A percentile compares a stretch with the other conserved stretches of the same genome.
Evolutionary conservation across 2,888 invertebrate genomes (phyloP).

Genomic region (Tetranychus piercei): DNA sequence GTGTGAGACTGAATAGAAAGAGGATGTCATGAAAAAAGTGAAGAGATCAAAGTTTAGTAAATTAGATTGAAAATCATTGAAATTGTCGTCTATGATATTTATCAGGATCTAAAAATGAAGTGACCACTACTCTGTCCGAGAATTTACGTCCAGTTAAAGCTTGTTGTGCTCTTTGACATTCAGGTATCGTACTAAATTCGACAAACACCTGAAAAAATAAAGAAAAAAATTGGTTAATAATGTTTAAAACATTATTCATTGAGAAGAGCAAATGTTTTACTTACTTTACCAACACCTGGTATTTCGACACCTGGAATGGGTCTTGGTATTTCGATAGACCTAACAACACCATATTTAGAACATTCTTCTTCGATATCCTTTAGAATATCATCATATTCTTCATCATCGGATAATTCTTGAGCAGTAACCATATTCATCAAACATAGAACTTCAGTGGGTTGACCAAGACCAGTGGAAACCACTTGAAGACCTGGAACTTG

Average conservation of each 20-base stretch:
- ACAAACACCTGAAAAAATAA: constrained; percentile 45
- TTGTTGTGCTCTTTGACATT: constrained; percentile 95
- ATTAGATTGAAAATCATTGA: constrained; percentile 6
- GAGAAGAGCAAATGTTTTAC: neutral
- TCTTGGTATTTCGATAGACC: constrained; percentile 87
- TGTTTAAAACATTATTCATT: neutral
- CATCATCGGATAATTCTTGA: constrained; percentile 86
- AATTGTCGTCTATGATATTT: constrained; percentile 89
- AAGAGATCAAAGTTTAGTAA: neutral
- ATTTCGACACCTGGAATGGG: constrained; percentile 92
- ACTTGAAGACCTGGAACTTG: constrained; percentile 86
- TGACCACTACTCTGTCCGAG: constrained; percentile 92
- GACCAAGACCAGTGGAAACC: constrained; percentile 50
- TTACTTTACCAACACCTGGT: constrained; percentile 86
- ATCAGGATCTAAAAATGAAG: constrained; percentile 94
- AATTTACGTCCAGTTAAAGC: constrained; percentile 92
- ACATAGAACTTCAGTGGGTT: constrained; percentile 69
- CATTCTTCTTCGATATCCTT: constrained; percentile 98
- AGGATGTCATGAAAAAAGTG: neutral
- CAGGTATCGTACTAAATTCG: constrained; percentile 84
- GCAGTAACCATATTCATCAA: constrained; percentile 92
- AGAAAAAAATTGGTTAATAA: neutral
- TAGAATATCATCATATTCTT: constrained; percentile 95
- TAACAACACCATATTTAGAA: constrained; percentile 82
- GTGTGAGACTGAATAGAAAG: neutral